phyloP scores from a whole-genome alignment of 2,888 invertebrate species.

The Crossocerus cetratus region DNA sequence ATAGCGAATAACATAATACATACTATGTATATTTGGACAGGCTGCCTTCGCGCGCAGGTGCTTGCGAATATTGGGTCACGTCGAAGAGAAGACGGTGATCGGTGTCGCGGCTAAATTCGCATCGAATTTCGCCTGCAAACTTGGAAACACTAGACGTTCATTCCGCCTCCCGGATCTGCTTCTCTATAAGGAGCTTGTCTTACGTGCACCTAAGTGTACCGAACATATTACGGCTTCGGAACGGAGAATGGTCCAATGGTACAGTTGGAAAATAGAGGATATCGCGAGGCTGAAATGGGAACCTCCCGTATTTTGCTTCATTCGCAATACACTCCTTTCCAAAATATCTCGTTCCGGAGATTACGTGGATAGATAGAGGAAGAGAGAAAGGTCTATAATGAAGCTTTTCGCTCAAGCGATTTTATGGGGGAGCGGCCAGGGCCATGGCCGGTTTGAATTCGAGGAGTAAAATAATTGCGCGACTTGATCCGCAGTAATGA shows the following conservation, averaged over 20 bases:
- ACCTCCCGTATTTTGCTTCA: no score
- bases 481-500: conserved; percentile 21
- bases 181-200: not conserved
- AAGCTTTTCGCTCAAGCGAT: conserved; percentile 5
- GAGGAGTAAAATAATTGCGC: not conserved
- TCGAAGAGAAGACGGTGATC: not conserved
- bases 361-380: not conserved
- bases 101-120: conserved; percentile 11
- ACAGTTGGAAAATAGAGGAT: not conserved
- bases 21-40: not conserved
- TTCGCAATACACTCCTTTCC: no score
- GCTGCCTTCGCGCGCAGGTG: not conserved
- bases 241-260: conserved; percentile 10
- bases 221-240: not conserved
- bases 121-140: conserved; percentile 13
- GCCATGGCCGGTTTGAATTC: not conserved
- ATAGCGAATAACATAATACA: not conserved
- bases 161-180: not conserved
- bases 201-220: conserved; percentile 14
- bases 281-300: not conserved
- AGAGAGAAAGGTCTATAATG: not conserved
- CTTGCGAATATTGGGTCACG: not conserved
- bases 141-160: conserved; percentile 11
- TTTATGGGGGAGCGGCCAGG: not conserved
- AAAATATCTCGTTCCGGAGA: no score